These are phyloP conservation scores for Netelia melanura DNA, from an alignment of 2,888 invertebrate species.

Conservation along the genomic window DNA sequence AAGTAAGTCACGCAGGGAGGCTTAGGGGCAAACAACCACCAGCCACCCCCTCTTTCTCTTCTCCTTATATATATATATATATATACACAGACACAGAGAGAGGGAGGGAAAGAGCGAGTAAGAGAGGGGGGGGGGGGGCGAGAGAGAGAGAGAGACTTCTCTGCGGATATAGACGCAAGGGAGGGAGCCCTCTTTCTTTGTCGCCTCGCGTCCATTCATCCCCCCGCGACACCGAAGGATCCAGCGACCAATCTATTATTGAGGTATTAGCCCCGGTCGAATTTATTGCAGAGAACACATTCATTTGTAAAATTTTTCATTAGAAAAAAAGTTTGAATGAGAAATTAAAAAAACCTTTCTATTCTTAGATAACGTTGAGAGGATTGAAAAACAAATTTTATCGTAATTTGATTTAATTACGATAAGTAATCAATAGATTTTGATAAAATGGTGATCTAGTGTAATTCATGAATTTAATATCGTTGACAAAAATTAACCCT, in stretches of 20 bases:
- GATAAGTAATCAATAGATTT: too few species aligned
- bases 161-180: slow-evolving; percentile 12
- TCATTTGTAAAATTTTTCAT: too few species aligned
- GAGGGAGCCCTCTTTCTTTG: slow-evolving; percentile 41
- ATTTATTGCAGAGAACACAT: too few species aligned
- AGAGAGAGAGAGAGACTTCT: too few species aligned
- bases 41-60: slow-evolving; percentile 48
- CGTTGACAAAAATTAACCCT: background rate
- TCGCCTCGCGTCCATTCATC: slow-evolving; percentile 29
- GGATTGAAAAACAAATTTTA: background rate
- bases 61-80: slow-evolving; percentile 1
- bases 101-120: too few species aligned
- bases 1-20: slow-evolving; percentile 81
- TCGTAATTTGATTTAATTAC: too few species aligned
- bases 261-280: too few species aligned
- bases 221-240: slow-evolving; percentile 9
- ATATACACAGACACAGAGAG: background rate
- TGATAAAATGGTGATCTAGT: too few species aligned
- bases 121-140: too few species aligned
- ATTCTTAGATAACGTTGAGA: background rate
- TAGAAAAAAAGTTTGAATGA: background rate
- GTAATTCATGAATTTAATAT: slow-evolving; percentile 14
- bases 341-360: background rate
- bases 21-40: slow-evolving; percentile 76
- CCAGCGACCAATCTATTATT: slow-evolving; percentile 31